Percentiles rank a stretch among this genome's conserved stretches.
Evolutionary conservation across 2,113 vertebrate species (phyloP).

Genomic region (Anarhynchus alexandrinus): DNA sequence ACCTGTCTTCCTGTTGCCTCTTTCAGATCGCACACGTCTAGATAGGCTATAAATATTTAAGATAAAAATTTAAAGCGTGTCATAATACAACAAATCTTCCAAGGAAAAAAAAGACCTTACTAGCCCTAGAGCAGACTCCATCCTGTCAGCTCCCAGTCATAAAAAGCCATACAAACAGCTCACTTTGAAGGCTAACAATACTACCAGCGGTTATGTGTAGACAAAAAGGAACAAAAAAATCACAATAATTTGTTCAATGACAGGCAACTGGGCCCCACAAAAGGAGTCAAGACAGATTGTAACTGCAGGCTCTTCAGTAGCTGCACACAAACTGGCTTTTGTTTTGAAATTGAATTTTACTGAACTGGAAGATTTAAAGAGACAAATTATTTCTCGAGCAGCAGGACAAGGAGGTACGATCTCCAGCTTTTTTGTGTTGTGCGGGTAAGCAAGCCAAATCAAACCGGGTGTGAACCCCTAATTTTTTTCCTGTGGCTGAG

Average conservation of each 20-base stretch:
- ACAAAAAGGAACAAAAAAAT: conserved; percentile 40
- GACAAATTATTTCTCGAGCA: not conserved
- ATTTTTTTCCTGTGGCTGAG: not conserved
- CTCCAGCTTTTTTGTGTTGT: not conserved
- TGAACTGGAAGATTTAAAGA: not conserved
- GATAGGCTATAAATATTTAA: conserved; percentile 48
- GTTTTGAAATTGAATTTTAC: conserved; percentile 4
- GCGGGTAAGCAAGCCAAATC: not conserved
- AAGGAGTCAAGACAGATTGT: not conserved
- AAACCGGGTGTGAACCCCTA: not conserved
- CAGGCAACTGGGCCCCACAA: conserved; percentile 37
- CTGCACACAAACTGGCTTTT: not conserved
- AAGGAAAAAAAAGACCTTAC: not conserved
- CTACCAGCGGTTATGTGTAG: not conserved
- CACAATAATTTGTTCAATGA: conserved; percentile 20
- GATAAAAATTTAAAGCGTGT: conserved; percentile 18
- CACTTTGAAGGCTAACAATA: conserved; percentile 27
- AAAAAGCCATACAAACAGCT: conserved; percentile 8
- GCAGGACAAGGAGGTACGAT: not conserved
- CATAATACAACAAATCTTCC: conserved; percentile 17
- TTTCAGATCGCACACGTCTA: not conserved
- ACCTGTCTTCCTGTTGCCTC: not conserved
- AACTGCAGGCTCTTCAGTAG: conserved; percentile 5
- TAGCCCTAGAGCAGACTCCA: conserved; percentile 12
- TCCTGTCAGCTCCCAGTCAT: conserved; percentile 6